phyloP scores from a whole-genome alignment of 2,797 vertebrate genomes.

The Typhlichthys eigenmanni region DNA sequence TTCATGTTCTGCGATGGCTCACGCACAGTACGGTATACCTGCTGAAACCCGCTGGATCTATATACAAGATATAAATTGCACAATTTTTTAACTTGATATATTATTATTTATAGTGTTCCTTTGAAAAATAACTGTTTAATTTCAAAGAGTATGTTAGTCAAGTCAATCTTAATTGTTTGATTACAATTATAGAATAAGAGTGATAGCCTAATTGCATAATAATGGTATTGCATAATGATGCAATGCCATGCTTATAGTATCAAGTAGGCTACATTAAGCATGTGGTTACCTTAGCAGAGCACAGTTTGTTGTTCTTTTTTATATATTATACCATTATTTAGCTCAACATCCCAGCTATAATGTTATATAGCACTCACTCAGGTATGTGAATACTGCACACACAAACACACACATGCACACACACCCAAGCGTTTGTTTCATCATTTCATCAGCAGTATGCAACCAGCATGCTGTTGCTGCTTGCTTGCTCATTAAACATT shows the following conservation, averaged over 20 bases:
- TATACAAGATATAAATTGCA: neutral
- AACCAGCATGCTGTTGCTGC: constrained; percentile 65
- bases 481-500: constrained; percentile 78
- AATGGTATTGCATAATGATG: neutral
- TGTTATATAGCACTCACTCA: neutral
- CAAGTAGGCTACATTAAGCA: neutral
- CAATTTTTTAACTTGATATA: neutral
- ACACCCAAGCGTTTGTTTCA: constrained; percentile 35
- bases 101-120: too few species aligned
- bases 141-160: neutral
- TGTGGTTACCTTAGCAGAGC: too few species aligned
- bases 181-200: too few species aligned
- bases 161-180: too few species aligned
- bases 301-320: too few species aligned
- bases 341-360: too few species aligned
- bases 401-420: constrained; percentile 22
- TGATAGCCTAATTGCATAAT: too few species aligned
- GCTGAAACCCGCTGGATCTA: neutral
- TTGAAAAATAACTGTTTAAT: neutral
- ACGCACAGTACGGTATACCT: neutral
- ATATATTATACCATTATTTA: too few species aligned
- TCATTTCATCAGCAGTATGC: constrained; percentile 58
- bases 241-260: neutral
- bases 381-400: constrained; percentile 7
- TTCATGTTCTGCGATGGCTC: constrained; percentile 21